Evolutionary conservation across 2,797 vertebrate species (phyloP).

Genomic region (Macroramphosus scolopax): DNA sequence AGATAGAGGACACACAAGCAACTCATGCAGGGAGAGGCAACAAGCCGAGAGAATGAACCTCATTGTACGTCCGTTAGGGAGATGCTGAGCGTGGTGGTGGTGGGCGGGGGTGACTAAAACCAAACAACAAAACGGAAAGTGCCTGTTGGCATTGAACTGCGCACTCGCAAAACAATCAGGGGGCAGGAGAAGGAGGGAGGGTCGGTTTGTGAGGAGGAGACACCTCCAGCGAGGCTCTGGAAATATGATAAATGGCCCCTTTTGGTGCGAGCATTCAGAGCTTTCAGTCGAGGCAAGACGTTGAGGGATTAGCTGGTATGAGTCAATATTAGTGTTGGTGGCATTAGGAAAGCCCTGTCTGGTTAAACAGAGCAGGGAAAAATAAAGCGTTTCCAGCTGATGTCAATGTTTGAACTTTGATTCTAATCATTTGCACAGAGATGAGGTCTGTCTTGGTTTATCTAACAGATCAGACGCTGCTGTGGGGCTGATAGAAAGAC

Average conservation of each 20-base stretch:
- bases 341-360: conserved; percentile 69
- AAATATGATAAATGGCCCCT: conserved; percentile 75
- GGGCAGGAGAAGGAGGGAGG: conserved; percentile 24
- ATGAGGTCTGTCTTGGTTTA: conserved; percentile 59
- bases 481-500: conserved; percentile 33
- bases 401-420: conserved; percentile 78
- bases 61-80: conserved; percentile 62
- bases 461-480: conserved; percentile 52
- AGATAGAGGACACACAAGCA: conserved; percentile 64
- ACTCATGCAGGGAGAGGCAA: conserved; percentile 61
- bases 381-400: conserved; percentile 73
- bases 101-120: conserved; percentile 31
- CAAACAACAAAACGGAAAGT: conserved; percentile 55
- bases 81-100: conserved; percentile 23
- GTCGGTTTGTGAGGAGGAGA: conserved; percentile 26
- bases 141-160: conserved; percentile 42
- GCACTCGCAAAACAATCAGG: conserved; percentile 41
- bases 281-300: conserved; percentile 65
- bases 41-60: conserved; percentile 64
- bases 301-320: conserved; percentile 69
- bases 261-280: conserved; percentile 66
- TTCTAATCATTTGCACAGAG: conserved; percentile 74
- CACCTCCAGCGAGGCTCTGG: conserved; percentile 42
- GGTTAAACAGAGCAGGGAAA: conserved; percentile 66
- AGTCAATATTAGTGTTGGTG: conserved; percentile 76